Percentiles rank a stretch among this genome's conserved stretches.
Conservation (phyloP, 2,888 invertebrate genomes). For the Tipula confusa region DNA sequence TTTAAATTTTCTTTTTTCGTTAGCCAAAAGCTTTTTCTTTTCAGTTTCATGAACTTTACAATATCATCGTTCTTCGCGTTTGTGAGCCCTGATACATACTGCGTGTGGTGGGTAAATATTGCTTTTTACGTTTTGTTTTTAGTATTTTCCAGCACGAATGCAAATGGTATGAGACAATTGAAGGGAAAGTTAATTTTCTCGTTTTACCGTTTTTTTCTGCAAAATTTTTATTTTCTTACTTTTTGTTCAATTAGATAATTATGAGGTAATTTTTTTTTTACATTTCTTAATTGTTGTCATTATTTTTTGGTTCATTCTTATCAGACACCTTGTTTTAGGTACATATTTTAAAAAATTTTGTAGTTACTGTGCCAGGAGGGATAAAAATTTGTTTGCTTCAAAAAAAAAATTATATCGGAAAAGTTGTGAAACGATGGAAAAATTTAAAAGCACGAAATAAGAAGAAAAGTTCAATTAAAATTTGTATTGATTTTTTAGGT, state of each 20-base stretch:
- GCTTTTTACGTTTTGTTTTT: neutral
- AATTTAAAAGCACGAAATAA: neutral
- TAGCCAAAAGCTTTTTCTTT: neutral
- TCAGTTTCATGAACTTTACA: neutral
- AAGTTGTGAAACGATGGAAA: neutral
- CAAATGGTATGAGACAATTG: neutral
- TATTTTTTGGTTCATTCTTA: neutral
- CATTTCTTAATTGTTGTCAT: neutral
- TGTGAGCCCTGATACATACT: neutral
- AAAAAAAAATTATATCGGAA: neutral
- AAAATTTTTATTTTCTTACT: no score
- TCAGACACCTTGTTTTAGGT: neutral
- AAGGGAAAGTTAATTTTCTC: neutral
- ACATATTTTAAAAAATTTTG: neutral
- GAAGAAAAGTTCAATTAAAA: neutral
- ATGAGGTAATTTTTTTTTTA: neutral
- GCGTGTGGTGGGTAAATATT: neutral
- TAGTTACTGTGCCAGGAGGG: neutral
- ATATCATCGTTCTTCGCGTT: no score
- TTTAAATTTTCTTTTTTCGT: neutral
- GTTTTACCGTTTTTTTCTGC: neutral
- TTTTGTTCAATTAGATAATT: constrained; percentile 20
- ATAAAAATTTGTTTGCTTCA: neutral
- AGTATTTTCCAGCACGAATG: no score
- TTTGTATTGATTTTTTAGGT: neutral